Percentiles rank a stretch among this genome's conserved stretches.
These are phyloP conservation scores for Limnephilus rhombicus DNA, from an alignment of 2,888 invertebrate genomes.

Conservation along the genomic window DNA sequence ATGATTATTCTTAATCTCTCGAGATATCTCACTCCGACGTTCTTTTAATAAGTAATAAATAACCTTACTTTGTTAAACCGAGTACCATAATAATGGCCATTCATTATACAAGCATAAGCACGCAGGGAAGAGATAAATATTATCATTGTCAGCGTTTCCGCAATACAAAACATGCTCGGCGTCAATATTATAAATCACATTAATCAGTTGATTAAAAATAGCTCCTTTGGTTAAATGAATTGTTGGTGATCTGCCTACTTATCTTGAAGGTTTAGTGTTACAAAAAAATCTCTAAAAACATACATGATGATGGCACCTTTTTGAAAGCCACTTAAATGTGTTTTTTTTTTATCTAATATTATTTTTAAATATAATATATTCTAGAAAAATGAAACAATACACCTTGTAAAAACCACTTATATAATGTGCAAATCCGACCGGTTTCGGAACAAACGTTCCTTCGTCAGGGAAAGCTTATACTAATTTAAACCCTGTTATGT, in stretches of 20 bases:
- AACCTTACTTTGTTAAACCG: background rate
- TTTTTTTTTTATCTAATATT: too few species aligned
- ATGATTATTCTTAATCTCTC: background rate
- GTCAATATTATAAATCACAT: conserved; percentile 37
- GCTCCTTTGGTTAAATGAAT: background rate
- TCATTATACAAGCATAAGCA: conserved; percentile 15
- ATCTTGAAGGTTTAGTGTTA: background rate
- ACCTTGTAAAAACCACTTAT: too few species aligned
- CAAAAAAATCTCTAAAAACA: background rate
- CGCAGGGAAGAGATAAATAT: conserved; percentile 33
- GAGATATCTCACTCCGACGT: conserved; percentile 3
- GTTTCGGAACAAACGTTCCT: too few species aligned
- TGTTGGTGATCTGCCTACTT: background rate
- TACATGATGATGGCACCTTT: too few species aligned
- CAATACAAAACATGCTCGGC: conserved; percentile 1
- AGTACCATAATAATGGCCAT: conserved; percentile 31
- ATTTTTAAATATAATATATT: too few species aligned
- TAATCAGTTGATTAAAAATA: conserved; percentile 24
- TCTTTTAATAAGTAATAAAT: conserved; percentile 39
- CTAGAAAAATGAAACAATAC: too few species aligned
- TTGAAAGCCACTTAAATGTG: too few species aligned
- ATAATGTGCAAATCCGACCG: too few species aligned
- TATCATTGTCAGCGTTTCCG: conserved; percentile 39
- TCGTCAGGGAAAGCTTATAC: too few species aligned
- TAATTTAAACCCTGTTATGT: too few species aligned